Evolutionary conservation across 2,113 vertebrate species (phyloP), one percentile per base, ranked within the genome.

Genomic region (Syngnathoides biaculeatus): DNA sequence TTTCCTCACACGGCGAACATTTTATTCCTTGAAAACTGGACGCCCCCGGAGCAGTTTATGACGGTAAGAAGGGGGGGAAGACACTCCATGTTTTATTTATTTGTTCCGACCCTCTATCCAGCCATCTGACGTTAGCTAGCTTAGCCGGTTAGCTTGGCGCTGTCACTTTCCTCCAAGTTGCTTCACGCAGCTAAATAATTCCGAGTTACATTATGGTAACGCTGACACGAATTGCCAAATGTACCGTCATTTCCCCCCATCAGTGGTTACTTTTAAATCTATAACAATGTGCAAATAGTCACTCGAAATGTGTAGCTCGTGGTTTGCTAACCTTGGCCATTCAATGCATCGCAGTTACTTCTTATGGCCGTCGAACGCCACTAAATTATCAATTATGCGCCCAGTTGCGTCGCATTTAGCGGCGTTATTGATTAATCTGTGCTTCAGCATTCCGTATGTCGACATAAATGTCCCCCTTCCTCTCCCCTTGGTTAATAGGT

Each of bases 21-120:
- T 71, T 65, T 67, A 84, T 86, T 89, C 81, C 79, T 84, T 86
- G 84, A 92, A 92, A 92, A 75, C 91, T 92, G 91, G 91, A 92
- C 89, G 73, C 91, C 87, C 78, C 90, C 87, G 91, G 86, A 90
- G 86, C 91, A 84, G 91, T 91, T 90, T 88, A 92, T 92, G 92
- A 92, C 89, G 92, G 92, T 93, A 88, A 92, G 91, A 78, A 71
- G 68, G 55, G 1, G 5, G 3, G 5, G 56, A n/a, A 62, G 0
- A 15, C 65, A 1, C 67, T 50, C 62, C 63, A 52, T 65, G 66
- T 78, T 65, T 79, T 73, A 65, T 69, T 19, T 65, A 53, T 24
- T 47, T 47, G 35, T 35, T 65, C 26, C 22, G 11, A 12, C 2
- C 38, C 39, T 20, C 19, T 20, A 27, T 13, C 1, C 74, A 64